phyloP scores from a whole-genome alignment of 2,113 vertebrate genomes.

The Hippopotamus amphibius region DNA sequence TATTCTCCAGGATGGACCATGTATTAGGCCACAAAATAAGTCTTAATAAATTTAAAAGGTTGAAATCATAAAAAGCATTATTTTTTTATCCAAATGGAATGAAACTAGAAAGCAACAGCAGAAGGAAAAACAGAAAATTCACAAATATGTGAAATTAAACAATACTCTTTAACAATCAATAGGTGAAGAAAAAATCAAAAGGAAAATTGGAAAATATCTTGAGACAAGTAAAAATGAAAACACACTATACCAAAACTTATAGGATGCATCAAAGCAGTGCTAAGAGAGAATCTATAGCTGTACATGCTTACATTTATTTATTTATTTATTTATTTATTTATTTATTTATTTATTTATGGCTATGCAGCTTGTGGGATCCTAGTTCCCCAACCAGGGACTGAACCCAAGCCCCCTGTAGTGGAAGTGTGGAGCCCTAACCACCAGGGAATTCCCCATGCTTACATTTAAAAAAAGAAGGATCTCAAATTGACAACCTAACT shows the following conservation, averaged over 20 bases:
- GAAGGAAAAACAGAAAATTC: background rate
- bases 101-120: background rate
- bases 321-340: too few relatives aligned
- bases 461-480: background rate
- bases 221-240: background rate
- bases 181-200: background rate
- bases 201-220: background rate
- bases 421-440: too few relatives aligned
- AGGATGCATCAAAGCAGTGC: background rate
- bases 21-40: background rate
- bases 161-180: background rate
- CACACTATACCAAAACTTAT: background rate
- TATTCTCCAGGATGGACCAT: background rate
- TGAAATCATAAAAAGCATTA: background rate
- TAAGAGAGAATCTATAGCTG: background rate
- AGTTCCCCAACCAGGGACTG: too few relatives aligned
- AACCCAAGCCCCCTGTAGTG: too few relatives aligned
- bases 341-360: too few relatives aligned
- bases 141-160: slow-evolving; percentile 4
- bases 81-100: background rate
- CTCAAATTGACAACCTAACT: background rate
- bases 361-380: too few relatives aligned
- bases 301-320: background rate
- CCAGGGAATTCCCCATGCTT: background rate
- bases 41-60: background rate